Conservation (phyloP, 2,888 invertebrate species). For the Lagria hirta region DNA sequence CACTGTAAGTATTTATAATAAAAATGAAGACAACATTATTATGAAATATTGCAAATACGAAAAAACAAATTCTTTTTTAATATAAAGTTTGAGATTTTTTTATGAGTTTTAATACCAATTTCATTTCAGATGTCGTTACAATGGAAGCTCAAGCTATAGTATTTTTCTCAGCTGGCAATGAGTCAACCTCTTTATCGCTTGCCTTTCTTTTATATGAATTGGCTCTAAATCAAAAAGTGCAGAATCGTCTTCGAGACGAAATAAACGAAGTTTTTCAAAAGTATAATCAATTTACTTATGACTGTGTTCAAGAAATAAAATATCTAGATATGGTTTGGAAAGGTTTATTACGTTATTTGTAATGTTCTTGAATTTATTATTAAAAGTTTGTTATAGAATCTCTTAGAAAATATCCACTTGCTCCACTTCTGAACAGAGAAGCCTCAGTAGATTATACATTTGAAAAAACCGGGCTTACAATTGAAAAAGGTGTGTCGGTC, state of each 20-base stretch:
- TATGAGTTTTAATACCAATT: too few species aligned
- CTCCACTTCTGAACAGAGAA: conserved; percentile 8
- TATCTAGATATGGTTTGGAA: conserved; percentile 18
- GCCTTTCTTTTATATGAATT: conserved; percentile 16
- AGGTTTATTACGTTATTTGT: too few species aligned
- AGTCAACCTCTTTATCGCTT: conserved; percentile 8
- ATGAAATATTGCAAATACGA: too few species aligned
- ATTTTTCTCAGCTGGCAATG: conserved; percentile 18
- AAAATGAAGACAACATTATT: too few species aligned
- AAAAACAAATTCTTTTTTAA: too few species aligned
- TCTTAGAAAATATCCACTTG: conserved; percentile 12
- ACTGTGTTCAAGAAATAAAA: conserved; percentile 10
- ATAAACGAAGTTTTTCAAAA: conserved; percentile 5
- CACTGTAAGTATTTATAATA: too few species aligned
- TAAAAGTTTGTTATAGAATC: conserved; percentile 11
- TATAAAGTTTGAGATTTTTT: too few species aligned
- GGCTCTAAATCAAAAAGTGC: conserved; percentile 9
- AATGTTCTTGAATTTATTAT: too few species aligned
- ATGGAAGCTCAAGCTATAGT: conserved; percentile 47
- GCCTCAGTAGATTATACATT: conserved; percentile 5
- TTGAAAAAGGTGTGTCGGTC: conserved; percentile 12
- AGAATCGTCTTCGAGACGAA: conserved; percentile 13
- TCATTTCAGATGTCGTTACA: too few species aligned
- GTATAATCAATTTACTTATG: conserved; percentile 6
- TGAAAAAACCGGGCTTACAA: conserved; percentile 15